Conservation (phyloP, 2,797 vertebrate species). For the Heteromormyrus szaboi region DNA sequence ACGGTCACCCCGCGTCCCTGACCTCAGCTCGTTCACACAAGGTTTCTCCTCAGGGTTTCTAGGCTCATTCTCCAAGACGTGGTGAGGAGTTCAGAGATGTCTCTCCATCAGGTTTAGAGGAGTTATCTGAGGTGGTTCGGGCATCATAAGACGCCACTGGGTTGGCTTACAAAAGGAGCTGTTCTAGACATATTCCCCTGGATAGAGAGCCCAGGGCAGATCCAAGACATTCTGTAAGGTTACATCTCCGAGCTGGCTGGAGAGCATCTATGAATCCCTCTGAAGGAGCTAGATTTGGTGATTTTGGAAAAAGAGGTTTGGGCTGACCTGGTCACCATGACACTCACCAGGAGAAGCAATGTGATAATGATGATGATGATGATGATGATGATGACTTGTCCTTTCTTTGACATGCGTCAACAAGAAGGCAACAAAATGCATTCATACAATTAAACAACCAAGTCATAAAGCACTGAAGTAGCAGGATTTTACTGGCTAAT, state of each 20-base stretch:
- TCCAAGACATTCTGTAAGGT: not conserved
- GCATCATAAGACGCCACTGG: not conserved
- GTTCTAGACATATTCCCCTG: not conserved
- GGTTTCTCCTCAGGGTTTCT: not conserved
- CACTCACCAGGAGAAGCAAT: not conserved
- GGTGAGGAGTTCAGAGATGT: not conserved
- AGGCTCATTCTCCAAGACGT: not conserved
- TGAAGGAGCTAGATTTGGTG: not conserved
- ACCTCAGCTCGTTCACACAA: not conserved
- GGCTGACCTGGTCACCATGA: not conserved
- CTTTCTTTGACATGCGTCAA: not conserved
- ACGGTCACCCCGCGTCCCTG: not conserved
- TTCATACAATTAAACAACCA: not conserved
- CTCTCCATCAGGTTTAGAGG: not conserved
- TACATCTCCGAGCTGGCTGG: not conserved
- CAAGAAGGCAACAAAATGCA: not conserved
- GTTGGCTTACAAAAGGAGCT: not conserved
- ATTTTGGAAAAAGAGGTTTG: not conserved
- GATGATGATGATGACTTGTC: not conserved
- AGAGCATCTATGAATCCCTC: not conserved
- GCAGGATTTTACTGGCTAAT: not conserved
- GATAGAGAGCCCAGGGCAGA: not conserved
- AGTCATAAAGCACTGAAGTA: not conserved
- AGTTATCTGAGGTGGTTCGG: not conserved
- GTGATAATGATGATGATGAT: not conserved